A percentile compares a stretch with the other conserved stretches of the same genome.
Evolutionary conservation across 1,140 invertebrate species (phyloP).

Genomic region (Plodia interpunctella): DNA sequence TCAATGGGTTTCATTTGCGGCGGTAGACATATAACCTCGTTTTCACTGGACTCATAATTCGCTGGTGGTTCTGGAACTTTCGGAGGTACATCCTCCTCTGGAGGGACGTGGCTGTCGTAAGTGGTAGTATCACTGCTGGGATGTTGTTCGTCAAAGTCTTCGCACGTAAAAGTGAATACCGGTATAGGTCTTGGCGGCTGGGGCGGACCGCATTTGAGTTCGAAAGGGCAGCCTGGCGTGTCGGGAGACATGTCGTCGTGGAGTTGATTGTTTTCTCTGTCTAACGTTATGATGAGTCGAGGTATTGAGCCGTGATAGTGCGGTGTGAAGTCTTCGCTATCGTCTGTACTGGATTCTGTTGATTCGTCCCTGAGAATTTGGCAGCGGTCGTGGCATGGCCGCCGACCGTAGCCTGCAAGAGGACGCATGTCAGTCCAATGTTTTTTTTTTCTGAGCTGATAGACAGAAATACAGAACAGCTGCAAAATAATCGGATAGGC

Average conservation of each 20-base stretch:
- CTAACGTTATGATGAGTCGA: conserved; percentile 59
- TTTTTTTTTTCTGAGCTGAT: neutral
- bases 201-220: conserved; percentile 28
- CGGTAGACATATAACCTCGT: conserved; percentile 47
- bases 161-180: conserved; percentile 67
- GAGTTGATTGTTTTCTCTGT: conserved; percentile 61
- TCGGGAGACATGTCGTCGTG: conserved; percentile 60
- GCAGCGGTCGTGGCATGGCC: conserved; percentile 47
- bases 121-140: conserved; percentile 19
- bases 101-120: conserved; percentile 34
- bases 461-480: neutral
- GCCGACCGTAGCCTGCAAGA: conserved; percentile 59
- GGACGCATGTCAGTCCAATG: conserved; percentile 1
- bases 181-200: conserved; percentile 45
- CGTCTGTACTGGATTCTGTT: conserved; percentile 71
- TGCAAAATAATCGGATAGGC: conserved; percentile 19
- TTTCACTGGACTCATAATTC: conserved; percentile 40
- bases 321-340: conserved; percentile 53
- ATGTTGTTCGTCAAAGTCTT: conserved; percentile 52
- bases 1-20: conserved; percentile 65
- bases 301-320: conserved; percentile 66
- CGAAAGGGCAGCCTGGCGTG: conserved; percentile 52
- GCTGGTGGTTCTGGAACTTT: conserved; percentile 38
- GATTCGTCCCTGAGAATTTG: conserved; percentile 54
- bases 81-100: conserved; percentile 33